Evolutionary conservation across 2,797 vertebrate genomes (phyloP), one percentile per base, ranked within the genome.

Genomic region (Streptopelia turtur): DNA sequence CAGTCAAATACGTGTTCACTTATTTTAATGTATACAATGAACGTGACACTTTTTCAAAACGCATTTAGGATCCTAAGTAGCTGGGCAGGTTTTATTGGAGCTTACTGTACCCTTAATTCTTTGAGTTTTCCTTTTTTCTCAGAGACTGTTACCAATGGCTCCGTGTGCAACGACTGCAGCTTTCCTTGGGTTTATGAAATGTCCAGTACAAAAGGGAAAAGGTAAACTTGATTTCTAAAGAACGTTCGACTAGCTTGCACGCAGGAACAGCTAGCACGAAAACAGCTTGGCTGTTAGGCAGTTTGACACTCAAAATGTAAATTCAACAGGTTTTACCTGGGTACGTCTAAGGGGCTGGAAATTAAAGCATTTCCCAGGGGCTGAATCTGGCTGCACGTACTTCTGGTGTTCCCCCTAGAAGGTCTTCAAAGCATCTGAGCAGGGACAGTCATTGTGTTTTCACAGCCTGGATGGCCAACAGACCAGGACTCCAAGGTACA

Each of bases 91-190:
- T 89, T 87, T 50, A 52, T 1, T 8, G 2, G 41, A 52, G 28
- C 45, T 21, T 68, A 22, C 15, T 57, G 6, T 13, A 64, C 11
- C 17, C 37, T 63, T 68, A 33, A 35, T 78, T 68, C 60, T 25
- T 43, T 47, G 53, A 22, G 35, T 39, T 75, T 23, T 47, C 61
- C 27, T 31, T 55, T 2, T 85, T 94, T 71, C 45, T 71, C 60
- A 35, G 56, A 87, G 68, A 7, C 15, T 13, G 16, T 33, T 43
- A 27, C 41, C 61, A 71, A 3, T 4, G 28, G 25, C 2, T 1
- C 20, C 1, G 1, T 0, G 1, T 15, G 52, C 16, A 31, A 20
- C 4, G 35, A 25, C 24, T 63, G 25, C 16, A 55, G 13, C 74
- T 82, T 80, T 27, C 7, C 35, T 6, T 47, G 24, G 33, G 4